Percentiles rank a stretch among this genome's conserved stretches.
phyloP scores from a whole-genome alignment of 2,113 vertebrate species.

The Forbesichthys agassizii region DNA sequence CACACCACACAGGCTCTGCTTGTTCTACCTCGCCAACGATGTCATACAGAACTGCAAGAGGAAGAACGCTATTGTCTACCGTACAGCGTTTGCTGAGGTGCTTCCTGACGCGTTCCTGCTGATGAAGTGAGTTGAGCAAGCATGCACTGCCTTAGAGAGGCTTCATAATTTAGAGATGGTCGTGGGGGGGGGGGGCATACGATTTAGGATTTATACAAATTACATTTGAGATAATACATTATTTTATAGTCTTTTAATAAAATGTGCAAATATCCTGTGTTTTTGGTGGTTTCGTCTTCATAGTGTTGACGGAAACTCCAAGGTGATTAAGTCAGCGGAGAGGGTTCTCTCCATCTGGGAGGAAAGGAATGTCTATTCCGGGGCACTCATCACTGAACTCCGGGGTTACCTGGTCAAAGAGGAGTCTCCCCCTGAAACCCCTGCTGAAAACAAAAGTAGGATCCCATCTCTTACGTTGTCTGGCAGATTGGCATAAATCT shows the following conservation, averaged over 20 bases:
- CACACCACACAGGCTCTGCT: conserved; percentile 88
- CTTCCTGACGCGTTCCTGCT: conserved; percentile 88
- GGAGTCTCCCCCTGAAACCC: conserved; percentile 66
- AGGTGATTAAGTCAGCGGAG: conserved; percentile 87
- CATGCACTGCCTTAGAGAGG: too few relatives aligned
- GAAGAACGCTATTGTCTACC: conserved; percentile 92
- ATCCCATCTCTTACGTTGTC: too few relatives aligned
- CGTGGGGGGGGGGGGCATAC: too few relatives aligned
- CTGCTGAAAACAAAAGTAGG: conserved; percentile 68
- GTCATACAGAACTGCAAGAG: conserved; percentile 98
- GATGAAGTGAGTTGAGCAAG: conserved; percentile 83
- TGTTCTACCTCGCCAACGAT: conserved; percentile 95
- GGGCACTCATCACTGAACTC: conserved; percentile 85
- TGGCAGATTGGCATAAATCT: too few relatives aligned
- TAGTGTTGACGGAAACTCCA: conserved; percentile 81
- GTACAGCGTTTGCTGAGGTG: conserved; percentile 90
- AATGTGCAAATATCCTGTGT: background rate
- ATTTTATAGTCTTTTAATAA: too few relatives aligned
- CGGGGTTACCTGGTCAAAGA: conserved; percentile 75
- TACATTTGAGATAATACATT: too few relatives aligned
- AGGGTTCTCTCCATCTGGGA: conserved; percentile 97
- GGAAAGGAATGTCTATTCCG: conserved; percentile 90
- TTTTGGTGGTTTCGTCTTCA: background rate
- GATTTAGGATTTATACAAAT: too few relatives aligned
- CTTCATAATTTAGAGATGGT: background rate